phyloP scores from a whole-genome alignment of 2,888 invertebrate genomes.

The Romanomermis culicivorax region DNA sequence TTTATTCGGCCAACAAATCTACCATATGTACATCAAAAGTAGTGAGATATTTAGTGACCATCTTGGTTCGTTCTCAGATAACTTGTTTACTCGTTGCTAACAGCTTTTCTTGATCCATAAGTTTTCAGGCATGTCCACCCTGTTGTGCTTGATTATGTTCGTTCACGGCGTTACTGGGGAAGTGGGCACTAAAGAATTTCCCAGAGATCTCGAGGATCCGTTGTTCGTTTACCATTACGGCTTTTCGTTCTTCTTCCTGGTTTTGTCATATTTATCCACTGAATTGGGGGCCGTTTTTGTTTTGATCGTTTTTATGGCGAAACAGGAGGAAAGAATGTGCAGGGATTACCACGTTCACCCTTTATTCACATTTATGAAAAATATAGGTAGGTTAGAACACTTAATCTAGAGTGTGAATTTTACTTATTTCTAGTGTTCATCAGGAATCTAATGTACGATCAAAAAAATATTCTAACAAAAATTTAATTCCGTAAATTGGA shows the following conservation, averaged over 20 bases:
- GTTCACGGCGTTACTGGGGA: constrained; percentile 20
- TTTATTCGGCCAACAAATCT: too few species aligned
- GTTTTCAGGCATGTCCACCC: constrained; percentile 21
- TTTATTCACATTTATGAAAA: too few species aligned
- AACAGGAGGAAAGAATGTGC: constrained; percentile 25
- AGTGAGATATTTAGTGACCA: too few species aligned
- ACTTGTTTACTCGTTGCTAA: neutral
- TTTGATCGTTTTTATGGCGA: constrained; percentile 28
- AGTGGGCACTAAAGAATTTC: constrained; percentile 24
- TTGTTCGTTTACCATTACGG: constrained; percentile 26
- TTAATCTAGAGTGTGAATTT: too few species aligned
- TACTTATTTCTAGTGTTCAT: too few species aligned
- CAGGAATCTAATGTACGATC: too few species aligned
- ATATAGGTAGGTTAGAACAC: too few species aligned
- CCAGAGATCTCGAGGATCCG: constrained; percentile 27
- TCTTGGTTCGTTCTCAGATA: too few species aligned
- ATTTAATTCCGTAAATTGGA: too few species aligned
- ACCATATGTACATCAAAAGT: too few species aligned
- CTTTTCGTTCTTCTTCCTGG: constrained; percentile 16
- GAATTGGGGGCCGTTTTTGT: constrained; percentile 23
- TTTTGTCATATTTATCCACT: constrained; percentile 21
- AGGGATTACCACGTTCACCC: constrained; percentile 21
- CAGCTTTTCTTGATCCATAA: neutral
- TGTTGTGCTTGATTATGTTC: constrained; percentile 25
- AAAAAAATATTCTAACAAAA: too few species aligned